Evolutionary conservation across 2,797 vertebrate species (phyloP).

Genomic region (Rhyacichthys aspro): DNA sequence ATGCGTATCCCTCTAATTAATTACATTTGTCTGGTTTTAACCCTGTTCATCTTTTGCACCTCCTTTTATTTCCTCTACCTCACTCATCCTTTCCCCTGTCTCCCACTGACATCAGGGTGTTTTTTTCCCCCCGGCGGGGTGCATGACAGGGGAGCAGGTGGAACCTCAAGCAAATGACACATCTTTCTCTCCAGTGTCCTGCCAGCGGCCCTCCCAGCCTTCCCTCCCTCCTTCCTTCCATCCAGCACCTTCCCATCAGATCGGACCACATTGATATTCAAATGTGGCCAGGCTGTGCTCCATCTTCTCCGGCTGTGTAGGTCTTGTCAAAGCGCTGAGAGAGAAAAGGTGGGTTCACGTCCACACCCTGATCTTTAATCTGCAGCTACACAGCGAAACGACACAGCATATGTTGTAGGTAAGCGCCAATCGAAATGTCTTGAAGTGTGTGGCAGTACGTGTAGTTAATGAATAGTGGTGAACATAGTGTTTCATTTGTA

Average conservation of each 20-base stretch:
- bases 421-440: slow-evolving; percentile 14
- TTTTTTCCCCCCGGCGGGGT: slow-evolving; percentile 61
- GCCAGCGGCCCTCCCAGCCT: slow-evolving; percentile 56
- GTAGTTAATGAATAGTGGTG: no score
- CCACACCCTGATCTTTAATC: slow-evolving; percentile 35
- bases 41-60: slow-evolving; percentile 29
- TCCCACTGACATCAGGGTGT: slow-evolving; percentile 66
- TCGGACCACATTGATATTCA: slow-evolving; percentile 79
- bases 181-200: slow-evolving; percentile 65
- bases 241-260: slow-evolving; percentile 53
- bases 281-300: slow-evolving; percentile 65
- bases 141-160: slow-evolving; percentile 80
- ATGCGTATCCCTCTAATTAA: no score
- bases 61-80: slow-evolving; percentile 21
- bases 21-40: slow-evolving; percentile 50
- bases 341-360: slow-evolving; percentile 36
- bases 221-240: slow-evolving; percentile 53
- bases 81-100: slow-evolving; percentile 54
- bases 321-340: slow-evolving; percentile 40
- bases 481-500: no score
- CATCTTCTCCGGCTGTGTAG: slow-evolving; percentile 50
- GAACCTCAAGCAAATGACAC: slow-evolving; percentile 78
- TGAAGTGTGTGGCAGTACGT: no score
- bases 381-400: slow-evolving; percentile 24
- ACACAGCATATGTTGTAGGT: slow-evolving; percentile 12